These are phyloP conservation scores for Sylvilagus floridanus DNA, from an alignment of 2,797 vertebrate genomes.

Conservation along the genomic window DNA sequence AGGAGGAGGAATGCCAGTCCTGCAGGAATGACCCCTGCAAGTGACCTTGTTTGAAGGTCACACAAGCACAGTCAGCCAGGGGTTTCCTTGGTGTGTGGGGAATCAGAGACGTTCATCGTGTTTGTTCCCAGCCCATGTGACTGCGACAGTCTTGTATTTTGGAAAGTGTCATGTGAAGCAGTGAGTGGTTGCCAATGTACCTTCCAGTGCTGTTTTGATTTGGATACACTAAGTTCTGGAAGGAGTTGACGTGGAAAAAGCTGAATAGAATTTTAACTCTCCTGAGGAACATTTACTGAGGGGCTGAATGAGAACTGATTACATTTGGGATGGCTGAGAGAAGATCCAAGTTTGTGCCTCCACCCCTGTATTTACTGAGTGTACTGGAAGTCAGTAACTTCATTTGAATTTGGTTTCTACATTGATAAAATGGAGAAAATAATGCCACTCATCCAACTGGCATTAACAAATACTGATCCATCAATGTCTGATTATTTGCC, in stretches of 20 bases:
- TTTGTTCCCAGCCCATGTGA: neutral
- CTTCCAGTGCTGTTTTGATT: neutral
- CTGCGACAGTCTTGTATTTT: neutral
- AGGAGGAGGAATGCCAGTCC: neutral
- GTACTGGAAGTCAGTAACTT: neutral
- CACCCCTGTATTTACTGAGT: neutral
- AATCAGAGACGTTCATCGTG: neutral
- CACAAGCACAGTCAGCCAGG: neutral
- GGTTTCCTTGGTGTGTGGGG: neutral
- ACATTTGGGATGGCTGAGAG: neutral
- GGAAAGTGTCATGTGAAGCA: neutral
- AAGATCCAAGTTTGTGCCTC: neutral
- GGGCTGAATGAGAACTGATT: neutral
- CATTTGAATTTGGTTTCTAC: neutral
- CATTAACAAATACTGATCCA: neutral
- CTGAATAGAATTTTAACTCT: conserved; percentile 23
- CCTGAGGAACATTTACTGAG: neutral
- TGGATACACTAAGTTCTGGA: neutral
- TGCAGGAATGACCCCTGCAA: neutral
- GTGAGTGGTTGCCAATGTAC: neutral
- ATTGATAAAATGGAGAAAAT: neutral
- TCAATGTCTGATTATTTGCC: neutral
- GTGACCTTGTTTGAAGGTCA: neutral
- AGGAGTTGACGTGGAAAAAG: neutral
- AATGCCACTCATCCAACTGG: neutral